phyloP scores from a whole-genome alignment of 2,888 invertebrate genomes.

The Aphidoletes aphidimyza region DNA sequence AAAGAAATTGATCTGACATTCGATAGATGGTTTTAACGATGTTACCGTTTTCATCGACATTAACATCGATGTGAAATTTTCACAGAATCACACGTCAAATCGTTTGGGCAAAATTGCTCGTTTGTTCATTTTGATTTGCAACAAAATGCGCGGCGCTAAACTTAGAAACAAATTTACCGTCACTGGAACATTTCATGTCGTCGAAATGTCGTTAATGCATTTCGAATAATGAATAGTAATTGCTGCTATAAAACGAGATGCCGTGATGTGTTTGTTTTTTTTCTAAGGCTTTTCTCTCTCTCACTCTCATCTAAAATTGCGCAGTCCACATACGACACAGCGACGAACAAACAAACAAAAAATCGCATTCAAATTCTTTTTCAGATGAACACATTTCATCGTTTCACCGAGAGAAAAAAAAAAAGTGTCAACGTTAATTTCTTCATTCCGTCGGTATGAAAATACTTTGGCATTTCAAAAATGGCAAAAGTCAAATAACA shows the following conservation, averaged over 20 bases:
- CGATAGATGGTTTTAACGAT: background rate
- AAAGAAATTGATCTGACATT: background rate
- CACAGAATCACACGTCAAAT: too few species aligned
- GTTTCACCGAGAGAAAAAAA: background rate
- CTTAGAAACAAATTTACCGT: background rate
- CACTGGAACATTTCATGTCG: background rate
- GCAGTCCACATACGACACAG: too few species aligned
- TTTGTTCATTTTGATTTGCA: too few species aligned
- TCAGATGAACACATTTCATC: background rate
- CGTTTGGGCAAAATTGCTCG: too few species aligned
- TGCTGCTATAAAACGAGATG: background rate
- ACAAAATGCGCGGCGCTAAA: too few species aligned
- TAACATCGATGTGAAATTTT: background rate
- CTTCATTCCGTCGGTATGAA: slow-evolving; percentile 21
- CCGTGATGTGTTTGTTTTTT: too few species aligned
- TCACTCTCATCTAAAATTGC: too few species aligned
- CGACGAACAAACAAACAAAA: background rate
- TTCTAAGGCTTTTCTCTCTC: too few species aligned
- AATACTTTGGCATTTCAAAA: background rate
- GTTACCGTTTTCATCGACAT: background rate
- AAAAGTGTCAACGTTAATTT: background rate
- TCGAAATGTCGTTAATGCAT: background rate
- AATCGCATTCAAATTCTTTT: background rate
- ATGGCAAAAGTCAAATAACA: background rate
- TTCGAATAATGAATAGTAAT: slow-evolving; percentile 13